Evolutionary conservation across 2,113 vertebrate species (phyloP), one percentile per base, ranked within the genome.

Genomic region (Sebastes fasciatus): DNA sequence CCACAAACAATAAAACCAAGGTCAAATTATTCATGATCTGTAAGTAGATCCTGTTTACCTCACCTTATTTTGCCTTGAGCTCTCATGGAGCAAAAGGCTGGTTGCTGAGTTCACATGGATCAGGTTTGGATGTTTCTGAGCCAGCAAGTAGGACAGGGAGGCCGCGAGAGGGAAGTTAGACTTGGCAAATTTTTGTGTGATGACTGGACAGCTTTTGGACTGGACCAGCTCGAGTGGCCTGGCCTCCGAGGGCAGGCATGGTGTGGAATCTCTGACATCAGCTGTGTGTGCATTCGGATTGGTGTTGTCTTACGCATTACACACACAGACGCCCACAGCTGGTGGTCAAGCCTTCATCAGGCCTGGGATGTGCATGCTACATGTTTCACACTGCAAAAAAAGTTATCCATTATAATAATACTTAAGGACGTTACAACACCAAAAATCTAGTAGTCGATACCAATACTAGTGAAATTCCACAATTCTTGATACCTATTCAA

Each of bases 241-340:
- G 54, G 75, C 72, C 86, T 77, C 67, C 0, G 58, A 85, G 82
- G 88, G 81, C 76, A 68, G 54, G 57, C 79, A 1, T 34, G 54
- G 78, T 76, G 78, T 89, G 86, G 90, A 92, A 91, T 91, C 86
- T 91, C 86, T 91, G 87, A 93, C 86, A 88, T 94, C 87, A 89
- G 91, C 86, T 75, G 72, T 74, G 83, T 85, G 62, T 82, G 88
- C 69, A 74, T 76, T 70, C 77, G 48, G 54, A 8, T 65, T 26
- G 85, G 79, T 91, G 88, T 92, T 88, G 83, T 92, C 82, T 87
- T 90, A 74, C 69, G 1, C 66, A 5, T 80, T 64, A 70, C 71
- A 80, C 77, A 79, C 74, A 40, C 60, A 68, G 46, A 68, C 21
- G 17, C 19, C 61, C 81, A 34, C 88, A 89, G 86, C 85, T 81